phyloP scores from a whole-genome alignment of 2,888 invertebrate genomes.

The Hydropsyche betteni region DNA sequence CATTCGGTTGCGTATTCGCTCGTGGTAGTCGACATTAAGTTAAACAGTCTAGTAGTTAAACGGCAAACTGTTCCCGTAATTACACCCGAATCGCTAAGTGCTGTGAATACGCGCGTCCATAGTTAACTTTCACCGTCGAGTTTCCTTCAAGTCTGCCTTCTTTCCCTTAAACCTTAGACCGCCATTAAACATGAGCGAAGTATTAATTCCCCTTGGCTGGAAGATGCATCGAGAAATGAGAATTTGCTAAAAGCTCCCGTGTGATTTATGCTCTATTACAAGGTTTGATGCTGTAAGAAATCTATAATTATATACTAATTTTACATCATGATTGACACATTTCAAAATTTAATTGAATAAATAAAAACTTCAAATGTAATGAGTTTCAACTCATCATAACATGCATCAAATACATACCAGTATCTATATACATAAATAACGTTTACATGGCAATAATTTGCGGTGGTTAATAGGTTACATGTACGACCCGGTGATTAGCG shows the following conservation, averaged over 20 bases:
- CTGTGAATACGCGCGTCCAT: slow-evolving; percentile 41
- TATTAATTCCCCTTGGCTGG: background rate
- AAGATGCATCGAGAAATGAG: background rate
- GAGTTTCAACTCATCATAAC: no score
- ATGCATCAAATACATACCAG: background rate
- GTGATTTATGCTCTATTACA: slow-evolving; percentile 37
- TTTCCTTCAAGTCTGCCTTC: background rate
- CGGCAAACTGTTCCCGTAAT: slow-evolving; percentile 43
- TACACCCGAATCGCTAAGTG: slow-evolving; percentile 47
- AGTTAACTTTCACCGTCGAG: slow-evolving; percentile 46
- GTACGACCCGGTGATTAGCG: slow-evolving; percentile 41
- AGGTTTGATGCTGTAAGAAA: background rate
- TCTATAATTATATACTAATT: no score
- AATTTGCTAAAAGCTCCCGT: slow-evolving; percentile 16
- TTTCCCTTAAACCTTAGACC: no score
- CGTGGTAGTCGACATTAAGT: slow-evolving; percentile 17
- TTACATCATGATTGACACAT: no score
- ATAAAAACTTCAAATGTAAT: no score
- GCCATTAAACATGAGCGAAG: background rate
- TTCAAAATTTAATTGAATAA: no score
- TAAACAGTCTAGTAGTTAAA: slow-evolving; percentile 22
- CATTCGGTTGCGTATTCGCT: slow-evolving; percentile 2
- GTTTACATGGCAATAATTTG: slow-evolving; percentile 35
- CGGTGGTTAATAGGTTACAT: slow-evolving; percentile 36
- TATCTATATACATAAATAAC: slow-evolving; percentile 7